Percentiles rank a stretch among this genome's conserved stretches.
These are phyloP conservation scores for Alosa sapidissima DNA, from an alignment of 2,797 vertebrate species.

Conservation along the genomic window DNA sequence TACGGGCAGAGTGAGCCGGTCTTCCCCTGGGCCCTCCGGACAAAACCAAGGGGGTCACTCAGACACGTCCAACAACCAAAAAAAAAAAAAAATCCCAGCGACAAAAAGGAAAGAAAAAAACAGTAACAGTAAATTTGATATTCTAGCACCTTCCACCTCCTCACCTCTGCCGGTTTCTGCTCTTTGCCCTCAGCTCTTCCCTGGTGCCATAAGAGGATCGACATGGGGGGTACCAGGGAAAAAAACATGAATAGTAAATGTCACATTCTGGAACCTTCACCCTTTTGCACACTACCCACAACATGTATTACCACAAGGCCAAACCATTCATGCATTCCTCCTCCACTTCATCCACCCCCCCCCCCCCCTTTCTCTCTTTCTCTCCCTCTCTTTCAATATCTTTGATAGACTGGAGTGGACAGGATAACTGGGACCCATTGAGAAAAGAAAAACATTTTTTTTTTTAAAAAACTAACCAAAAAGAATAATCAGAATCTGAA, in stretches of 20 bases:
- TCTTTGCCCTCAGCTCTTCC: neutral
- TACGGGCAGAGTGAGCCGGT: constrained; percentile 67
- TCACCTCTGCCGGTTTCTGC: neutral
- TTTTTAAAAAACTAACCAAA: no score
- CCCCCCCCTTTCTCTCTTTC: no score
- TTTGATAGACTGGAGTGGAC: no score
- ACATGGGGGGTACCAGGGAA: neutral
- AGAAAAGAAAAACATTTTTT: neutral
- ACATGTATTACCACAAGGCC: neutral
- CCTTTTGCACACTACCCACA: neutral
- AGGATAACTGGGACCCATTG: no score
- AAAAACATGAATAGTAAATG: neutral
- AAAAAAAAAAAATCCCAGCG: constrained; percentile 17
- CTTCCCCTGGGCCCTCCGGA: constrained; percentile 57
- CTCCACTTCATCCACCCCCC: neutral
- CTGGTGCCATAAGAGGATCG: neutral
- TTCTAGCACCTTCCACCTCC: constrained; percentile 40
- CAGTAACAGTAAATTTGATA: constrained; percentile 60
- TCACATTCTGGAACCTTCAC: neutral
- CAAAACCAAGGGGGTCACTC: constrained; percentile 62
- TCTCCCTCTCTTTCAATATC: no score
- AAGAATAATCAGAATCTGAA: neutral
- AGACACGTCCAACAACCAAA: constrained; percentile 39
- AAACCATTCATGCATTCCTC: neutral
- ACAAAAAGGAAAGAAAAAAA: constrained; percentile 43